These are phyloP conservation scores for Leptonema lineaticorne DNA, from an alignment of 1,140 invertebrate species.

Conservation along the genomic window DNA sequence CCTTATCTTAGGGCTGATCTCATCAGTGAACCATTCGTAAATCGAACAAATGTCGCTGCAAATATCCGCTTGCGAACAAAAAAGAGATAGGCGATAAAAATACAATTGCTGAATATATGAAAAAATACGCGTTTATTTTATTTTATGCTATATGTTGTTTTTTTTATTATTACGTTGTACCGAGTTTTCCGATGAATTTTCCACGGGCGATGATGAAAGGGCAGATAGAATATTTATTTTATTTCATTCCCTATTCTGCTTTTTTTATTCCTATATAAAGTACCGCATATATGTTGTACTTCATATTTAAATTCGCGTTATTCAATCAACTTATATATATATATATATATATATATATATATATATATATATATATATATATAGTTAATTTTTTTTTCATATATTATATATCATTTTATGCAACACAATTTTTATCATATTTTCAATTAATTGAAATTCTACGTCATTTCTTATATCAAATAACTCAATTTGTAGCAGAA, in stretches of 20 bases:
- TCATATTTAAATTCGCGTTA: neutral
- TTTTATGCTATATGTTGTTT: no score
- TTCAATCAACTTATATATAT: neutral
- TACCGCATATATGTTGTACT: no score
- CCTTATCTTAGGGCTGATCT: constrained; percentile 32
- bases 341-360: neutral
- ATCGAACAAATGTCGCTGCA: neutral
- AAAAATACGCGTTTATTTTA: no score
- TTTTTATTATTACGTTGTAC: no score
- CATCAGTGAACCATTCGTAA: constrained; percentile 17
- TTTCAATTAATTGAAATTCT: neutral
- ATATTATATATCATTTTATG: neutral
- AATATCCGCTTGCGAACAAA: neutral
- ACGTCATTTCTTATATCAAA: neutral
- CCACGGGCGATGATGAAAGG: no score
- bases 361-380: neutral
- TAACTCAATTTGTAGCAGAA: neutral
- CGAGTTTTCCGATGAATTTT: no score
- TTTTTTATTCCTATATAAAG: no score
- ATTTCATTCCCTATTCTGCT: no score
- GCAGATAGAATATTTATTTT: no score
- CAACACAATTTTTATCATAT: neutral
- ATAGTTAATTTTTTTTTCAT: no score
- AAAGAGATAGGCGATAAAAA: neutral
- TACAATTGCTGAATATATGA: no score